A percentile compares a stretch with the other conserved stretches of the same genome.
These are phyloP conservation scores for Fragum fragum DNA, from an alignment of 2,888 invertebrate genomes.

Conservation along the genomic window DNA sequence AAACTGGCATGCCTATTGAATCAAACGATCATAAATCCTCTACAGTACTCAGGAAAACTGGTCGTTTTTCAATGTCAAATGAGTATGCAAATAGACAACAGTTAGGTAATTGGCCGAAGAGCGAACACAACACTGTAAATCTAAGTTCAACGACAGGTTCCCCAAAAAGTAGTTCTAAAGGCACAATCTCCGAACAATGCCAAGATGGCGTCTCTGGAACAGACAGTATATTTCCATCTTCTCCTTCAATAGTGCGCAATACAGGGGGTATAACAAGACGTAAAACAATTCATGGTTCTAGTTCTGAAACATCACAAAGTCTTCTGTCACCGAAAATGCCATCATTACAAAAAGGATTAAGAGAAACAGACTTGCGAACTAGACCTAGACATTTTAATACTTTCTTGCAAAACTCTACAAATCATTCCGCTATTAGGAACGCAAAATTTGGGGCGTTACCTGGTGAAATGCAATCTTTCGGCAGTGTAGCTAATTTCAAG, in stretches of 20 bases:
- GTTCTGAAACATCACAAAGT: neutral
- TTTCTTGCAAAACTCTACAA: no score
- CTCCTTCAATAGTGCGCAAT: neutral
- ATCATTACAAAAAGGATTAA: neutral
- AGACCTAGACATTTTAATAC: neutral
- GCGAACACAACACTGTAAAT: neutral
- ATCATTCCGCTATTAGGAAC: no score
- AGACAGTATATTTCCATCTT: neutral
- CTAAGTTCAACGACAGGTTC: neutral
- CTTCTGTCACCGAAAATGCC: neutral
- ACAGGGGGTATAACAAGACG: neutral
- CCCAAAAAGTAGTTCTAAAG: neutral
- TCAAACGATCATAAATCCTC: no score
- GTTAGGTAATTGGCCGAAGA: neutral
- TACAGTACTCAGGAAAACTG: no score
- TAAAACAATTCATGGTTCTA: neutral
- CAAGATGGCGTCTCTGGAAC: neutral
- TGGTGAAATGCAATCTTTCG: no score
- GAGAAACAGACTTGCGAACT: neutral
- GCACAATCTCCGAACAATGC: neutral
- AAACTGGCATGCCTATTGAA: no score
- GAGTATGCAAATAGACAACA: no score
- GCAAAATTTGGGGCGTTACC: no score
- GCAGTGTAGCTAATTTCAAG: no score
- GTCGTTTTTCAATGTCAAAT: no score